Conservation (phyloP, 2,888 invertebrate genomes). For the Netelia fuscicornis region DNA sequence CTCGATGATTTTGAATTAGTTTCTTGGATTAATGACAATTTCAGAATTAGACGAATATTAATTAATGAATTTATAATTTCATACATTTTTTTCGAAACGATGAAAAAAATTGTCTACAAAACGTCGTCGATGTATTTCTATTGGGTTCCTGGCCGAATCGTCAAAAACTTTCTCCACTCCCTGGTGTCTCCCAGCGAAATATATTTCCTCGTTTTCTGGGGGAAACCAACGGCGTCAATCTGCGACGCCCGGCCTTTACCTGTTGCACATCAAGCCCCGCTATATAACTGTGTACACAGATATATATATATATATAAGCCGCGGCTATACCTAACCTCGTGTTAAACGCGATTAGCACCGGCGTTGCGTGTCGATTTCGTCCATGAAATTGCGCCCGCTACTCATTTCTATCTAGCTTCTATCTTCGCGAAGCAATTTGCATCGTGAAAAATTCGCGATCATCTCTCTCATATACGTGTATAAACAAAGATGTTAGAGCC, state of each 20-base stretch:
- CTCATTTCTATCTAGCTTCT: slow-evolving; percentile 2
- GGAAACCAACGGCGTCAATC: slow-evolving; percentile 46
- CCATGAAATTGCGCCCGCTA: neutral
- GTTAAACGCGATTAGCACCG: slow-evolving; percentile 53
- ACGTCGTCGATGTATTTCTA: neutral
- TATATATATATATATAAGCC: neutral
- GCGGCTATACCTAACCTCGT: slow-evolving; percentile 29
- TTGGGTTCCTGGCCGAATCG: no score
- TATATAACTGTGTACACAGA: neutral
- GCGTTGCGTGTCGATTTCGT: slow-evolving; percentile 18
- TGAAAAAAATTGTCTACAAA: no score
- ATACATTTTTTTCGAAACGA: no score
- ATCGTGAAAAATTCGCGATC: neutral
- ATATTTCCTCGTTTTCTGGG: slow-evolving; percentile 30
- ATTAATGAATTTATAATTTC: no score
- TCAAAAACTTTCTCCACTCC: neutral
- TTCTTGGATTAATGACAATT: no score
- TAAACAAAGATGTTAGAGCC: neutral
- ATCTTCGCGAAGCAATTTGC: neutral
- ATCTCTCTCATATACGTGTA: neutral
- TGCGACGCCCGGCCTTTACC: slow-evolving; percentile 46
- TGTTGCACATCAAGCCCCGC: slow-evolving; percentile 53
- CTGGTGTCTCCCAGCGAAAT: neutral
- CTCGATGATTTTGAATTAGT: no score
- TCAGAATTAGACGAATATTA: no score